Percentiles rank a stretch among this genome's conserved stretches.
Evolutionary conservation across 2,888 invertebrate genomes (phyloP).

Genomic region (Graphium colonna): DNA sequence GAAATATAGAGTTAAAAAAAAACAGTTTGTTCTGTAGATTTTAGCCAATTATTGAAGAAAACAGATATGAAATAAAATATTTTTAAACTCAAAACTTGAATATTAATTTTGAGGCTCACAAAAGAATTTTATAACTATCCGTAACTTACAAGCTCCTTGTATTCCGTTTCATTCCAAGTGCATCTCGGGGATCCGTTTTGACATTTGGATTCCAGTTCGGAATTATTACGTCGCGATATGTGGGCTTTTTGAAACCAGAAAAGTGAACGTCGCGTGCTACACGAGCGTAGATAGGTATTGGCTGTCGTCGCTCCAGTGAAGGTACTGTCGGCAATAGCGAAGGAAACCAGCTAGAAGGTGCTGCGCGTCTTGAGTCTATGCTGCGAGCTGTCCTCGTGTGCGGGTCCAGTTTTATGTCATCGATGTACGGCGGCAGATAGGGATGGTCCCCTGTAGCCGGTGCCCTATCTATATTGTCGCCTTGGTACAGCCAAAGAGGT

Average conservation of each 20-base stretch:
- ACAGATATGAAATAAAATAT: too few relatives aligned
- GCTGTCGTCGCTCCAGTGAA: too few relatives aligned
- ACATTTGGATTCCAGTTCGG: constrained; percentile 49
- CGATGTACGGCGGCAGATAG: constrained; percentile 34
- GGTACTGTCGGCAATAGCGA: too few relatives aligned
- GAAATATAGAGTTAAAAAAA: too few relatives aligned
- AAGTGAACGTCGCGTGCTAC: constrained; percentile 27
- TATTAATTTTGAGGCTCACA: too few relatives aligned
- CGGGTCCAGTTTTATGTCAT: constrained; percentile 38
- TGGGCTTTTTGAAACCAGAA: constrained; percentile 35
- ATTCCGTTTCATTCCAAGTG: constrained; percentile 32
- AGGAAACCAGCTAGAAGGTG: too few relatives aligned
- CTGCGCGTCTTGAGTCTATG: constrained; percentile 38
- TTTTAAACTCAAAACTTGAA: constrained; percentile 10
- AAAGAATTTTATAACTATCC: too few relatives aligned
- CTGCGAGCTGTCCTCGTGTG: constrained; percentile 39
- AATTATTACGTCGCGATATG: constrained; percentile 40
- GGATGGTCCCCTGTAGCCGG: constrained; percentile 38
- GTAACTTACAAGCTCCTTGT: background rate
- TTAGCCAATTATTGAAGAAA: too few relatives aligned
- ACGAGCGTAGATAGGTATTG: constrained; percentile 31
- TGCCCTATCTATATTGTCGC: constrained; percentile 32
- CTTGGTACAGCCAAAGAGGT: constrained; percentile 34
- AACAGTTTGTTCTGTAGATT: too few relatives aligned
- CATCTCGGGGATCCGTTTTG: constrained; percentile 41